phyloP scores from a whole-genome alignment of 2,797 vertebrate species.

The Cuculus canorus region DNA sequence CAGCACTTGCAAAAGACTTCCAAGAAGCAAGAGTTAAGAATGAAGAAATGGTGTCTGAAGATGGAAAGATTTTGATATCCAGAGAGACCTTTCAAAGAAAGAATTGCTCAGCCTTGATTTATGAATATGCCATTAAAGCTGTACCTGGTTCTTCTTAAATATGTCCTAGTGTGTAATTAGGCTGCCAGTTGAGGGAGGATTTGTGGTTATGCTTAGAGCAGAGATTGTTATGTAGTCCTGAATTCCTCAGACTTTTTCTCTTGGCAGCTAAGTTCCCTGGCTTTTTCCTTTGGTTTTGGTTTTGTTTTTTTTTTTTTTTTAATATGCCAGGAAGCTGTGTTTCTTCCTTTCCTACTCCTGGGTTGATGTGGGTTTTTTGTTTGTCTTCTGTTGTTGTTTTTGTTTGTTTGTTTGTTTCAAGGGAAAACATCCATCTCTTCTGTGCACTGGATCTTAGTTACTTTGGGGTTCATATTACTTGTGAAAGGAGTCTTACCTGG shows the following conservation, averaged over 20 bases:
- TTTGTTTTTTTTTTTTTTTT: background rate
- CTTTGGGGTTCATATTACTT: background rate
- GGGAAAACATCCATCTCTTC: background rate
- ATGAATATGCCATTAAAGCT: background rate
- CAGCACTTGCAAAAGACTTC: background rate
- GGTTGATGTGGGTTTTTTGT: background rate
- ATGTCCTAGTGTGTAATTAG: background rate
- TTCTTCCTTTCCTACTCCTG: background rate
- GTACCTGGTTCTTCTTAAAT: background rate
- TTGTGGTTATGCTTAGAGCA: background rate
- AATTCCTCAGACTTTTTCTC: background rate
- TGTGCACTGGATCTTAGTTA: background rate
- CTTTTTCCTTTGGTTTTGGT: no score
- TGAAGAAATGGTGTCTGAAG: background rate
- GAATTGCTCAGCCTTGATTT: background rate
- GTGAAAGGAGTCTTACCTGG: background rate
- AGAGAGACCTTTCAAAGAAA: background rate
- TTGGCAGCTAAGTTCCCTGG: background rate
- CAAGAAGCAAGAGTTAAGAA: background rate
- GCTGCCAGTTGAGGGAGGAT: background rate
- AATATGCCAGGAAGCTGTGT: background rate
- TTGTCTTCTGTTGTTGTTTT: background rate
- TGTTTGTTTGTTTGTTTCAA: background rate
- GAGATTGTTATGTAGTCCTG: background rate
- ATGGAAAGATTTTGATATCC: background rate